These are phyloP conservation scores for Machimus atricapillus DNA, from an alignment of 2,888 invertebrate genomes.

Conservation along the genomic window DNA sequence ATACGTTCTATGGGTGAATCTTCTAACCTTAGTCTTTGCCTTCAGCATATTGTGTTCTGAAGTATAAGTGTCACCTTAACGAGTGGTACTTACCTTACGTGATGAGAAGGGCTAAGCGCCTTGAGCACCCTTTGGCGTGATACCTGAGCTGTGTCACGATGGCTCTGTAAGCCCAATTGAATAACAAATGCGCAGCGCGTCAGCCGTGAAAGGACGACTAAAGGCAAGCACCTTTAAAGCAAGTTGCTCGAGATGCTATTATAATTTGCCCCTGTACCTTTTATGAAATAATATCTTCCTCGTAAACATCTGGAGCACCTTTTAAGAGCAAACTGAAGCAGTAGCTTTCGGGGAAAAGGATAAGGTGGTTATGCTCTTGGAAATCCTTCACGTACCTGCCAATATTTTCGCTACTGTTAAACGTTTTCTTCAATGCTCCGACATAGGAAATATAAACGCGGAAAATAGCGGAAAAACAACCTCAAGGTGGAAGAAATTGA, in stretches of 20 bases:
- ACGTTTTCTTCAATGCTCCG: not conserved
- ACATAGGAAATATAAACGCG: not conserved
- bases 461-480: not conserved
- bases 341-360: not conserved
- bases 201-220: not conserved
- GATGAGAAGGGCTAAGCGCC: not conserved
- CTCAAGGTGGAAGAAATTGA: not conserved
- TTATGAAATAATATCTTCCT: not conserved
- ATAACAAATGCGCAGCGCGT: not conserved
- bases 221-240: not conserved
- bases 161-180: not conserved
- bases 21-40: not conserved
- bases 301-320: not conserved
- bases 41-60: not conserved
- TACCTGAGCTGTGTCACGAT: not conserved
- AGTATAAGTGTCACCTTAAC: not conserved
- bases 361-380: not conserved
- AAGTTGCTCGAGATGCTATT: not conserved
- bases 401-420: not conserved
- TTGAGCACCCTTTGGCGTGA: not conserved
- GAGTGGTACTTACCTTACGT: not conserved
- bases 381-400: not conserved
- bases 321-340: not conserved
- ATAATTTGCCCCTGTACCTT: not conserved
- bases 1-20: not conserved